phyloP scores from a whole-genome alignment of 2,797 vertebrate genomes.

The Anomalospiza imberbis region DNA sequence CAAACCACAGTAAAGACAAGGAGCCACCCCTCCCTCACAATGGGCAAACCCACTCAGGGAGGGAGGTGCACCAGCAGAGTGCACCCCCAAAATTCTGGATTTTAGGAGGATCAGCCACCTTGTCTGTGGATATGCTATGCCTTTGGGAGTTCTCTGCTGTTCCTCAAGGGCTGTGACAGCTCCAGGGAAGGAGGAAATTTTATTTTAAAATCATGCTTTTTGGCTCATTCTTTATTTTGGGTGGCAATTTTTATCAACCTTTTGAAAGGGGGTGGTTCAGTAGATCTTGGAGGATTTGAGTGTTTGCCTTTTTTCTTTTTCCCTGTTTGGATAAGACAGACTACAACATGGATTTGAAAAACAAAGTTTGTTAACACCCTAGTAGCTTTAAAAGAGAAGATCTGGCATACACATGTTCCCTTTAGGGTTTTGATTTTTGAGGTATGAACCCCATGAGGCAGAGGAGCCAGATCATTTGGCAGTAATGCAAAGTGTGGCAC shows the following conservation, averaged over 20 bases:
- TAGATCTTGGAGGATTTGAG: background rate
- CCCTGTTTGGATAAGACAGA: background rate
- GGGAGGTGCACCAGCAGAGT: background rate
- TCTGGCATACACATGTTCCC: background rate
- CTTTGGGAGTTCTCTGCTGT: background rate
- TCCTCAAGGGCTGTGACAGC: background rate
- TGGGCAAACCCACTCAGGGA: background rate
- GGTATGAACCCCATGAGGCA: background rate
- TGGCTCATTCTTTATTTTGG: background rate
- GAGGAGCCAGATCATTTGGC: background rate
- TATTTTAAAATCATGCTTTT: background rate
- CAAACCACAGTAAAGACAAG: background rate
- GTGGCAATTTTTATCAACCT: background rate
- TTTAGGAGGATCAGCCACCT: background rate
- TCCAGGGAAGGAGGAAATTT: background rate
- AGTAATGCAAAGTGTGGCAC: background rate
- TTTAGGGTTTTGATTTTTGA: background rate
- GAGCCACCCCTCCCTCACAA: background rate
- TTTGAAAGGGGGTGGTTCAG: background rate
- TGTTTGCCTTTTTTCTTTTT: background rate
- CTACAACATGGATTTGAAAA: background rate
- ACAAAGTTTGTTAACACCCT: background rate
- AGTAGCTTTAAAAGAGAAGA: background rate
- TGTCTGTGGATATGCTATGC: background rate
- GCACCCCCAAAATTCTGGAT: background rate